Conservation (phyloP, 1,140 invertebrate genomes). For the Eriosoma lanigerum region DNA sequence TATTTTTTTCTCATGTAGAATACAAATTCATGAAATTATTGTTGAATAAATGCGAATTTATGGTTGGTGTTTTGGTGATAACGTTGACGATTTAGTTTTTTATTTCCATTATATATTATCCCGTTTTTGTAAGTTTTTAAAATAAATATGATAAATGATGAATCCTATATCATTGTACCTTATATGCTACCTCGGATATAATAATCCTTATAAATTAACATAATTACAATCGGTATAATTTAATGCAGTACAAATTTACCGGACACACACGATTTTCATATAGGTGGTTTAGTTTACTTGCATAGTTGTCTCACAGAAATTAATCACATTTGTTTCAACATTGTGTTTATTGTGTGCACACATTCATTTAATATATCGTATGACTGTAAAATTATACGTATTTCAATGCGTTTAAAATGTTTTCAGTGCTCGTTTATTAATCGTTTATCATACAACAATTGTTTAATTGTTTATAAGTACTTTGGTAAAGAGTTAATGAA, state of each 20-base stretch:
- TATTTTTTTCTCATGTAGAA: no score
- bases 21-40: no score
- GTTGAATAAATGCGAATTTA: no score
- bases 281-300: slow-evolving; percentile 2
- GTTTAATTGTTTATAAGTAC: background rate
- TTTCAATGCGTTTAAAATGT: background rate
- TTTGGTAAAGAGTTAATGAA: background rate
- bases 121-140: no score
- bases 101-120: no score
- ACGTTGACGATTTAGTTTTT: no score
- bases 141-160: no score
- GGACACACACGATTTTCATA: background rate
- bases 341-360: background rate
- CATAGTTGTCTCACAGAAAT: slow-evolving; percentile 2
- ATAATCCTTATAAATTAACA: background rate
- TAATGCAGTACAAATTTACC: background rate
- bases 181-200: background rate
- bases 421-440: background rate
- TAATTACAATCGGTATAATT: background rate
- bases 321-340: slow-evolving; percentile 10
- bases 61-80: no score
- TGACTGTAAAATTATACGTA: background rate
- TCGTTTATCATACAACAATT: background rate
- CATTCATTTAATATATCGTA: no score
- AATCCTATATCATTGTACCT: background rate